A percentile compares a stretch with the other conserved stretches of the same genome.
Evolutionary conservation across 2,888 invertebrate species (phyloP).

Genomic region (Zaprionus bogoriensis): DNA sequence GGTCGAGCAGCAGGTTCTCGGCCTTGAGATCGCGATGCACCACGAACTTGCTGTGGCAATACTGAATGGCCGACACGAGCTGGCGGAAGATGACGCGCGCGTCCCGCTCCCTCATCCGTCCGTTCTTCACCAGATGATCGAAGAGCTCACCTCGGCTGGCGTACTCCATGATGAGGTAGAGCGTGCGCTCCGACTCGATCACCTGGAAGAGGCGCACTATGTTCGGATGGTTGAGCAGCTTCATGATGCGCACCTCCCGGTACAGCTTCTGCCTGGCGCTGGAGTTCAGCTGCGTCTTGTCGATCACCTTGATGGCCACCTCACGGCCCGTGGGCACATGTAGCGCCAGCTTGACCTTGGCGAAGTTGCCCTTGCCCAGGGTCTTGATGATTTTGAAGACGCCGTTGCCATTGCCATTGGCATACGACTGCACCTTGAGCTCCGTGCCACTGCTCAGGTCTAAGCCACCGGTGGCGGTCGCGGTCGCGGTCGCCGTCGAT

Average conservation of each 20-base stretch:
- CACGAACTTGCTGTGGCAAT: conserved; percentile 96
- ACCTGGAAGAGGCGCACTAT: conserved; percentile 99
- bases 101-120: conserved; percentile 98
- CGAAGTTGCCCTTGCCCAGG: conserved; percentile 99
- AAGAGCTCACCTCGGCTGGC: conserved; percentile 99
- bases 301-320: conserved; percentile 99
- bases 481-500: too few species aligned
- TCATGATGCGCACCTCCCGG: conserved; percentile 96
- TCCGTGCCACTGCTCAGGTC: conserved; percentile 36
- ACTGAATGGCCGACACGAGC: conserved; percentile 99
- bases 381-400: conserved; percentile 99
- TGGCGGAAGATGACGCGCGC: conserved; percentile 98
- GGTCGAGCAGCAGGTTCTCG: conserved; percentile 98
- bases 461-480: conserved; percentile 49
- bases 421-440: conserved; percentile 56
- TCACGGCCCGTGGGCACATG: conserved; percentile 99
- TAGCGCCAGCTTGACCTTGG: conserved; percentile 99
- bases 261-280: conserved; percentile 98
- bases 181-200: conserved; percentile 99
- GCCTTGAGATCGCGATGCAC: conserved; percentile 90
- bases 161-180: conserved; percentile 99
- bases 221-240: conserved; percentile 99
- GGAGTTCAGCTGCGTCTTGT: conserved; percentile 99
- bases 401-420: conserved; percentile 88
- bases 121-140: conserved; percentile 98